Base-by-base conservation (phyloP, 2,888 invertebrate genomes). In the Cheilosia vernalis region DNA sequence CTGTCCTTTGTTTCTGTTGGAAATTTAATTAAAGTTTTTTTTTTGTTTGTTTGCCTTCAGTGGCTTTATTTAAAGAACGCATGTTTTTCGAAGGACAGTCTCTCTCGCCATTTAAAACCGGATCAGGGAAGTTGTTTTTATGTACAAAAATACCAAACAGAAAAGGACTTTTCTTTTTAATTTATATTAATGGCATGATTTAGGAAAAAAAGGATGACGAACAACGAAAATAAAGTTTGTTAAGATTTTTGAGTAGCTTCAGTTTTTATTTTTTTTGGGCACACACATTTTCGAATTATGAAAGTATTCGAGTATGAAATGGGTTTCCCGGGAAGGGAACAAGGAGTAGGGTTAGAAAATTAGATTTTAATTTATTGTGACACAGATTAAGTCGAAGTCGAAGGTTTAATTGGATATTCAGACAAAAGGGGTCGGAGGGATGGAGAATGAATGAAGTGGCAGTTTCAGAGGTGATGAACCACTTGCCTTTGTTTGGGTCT, bases 281-380 rank as follows among this genome's bases (percentile, higher is more conserved):
- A 15, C 44, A 15, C 5, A 55, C 40, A 37, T 33, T 81, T 67
- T 69, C 64, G 74, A 84, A 30, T 84, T 84, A 79, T 84, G 79
- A 79, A 84, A 58, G 73, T 69, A 44, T 73, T 66, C 72, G 33
- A 63, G 83, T 73, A 63, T 67, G 67, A 63, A 83, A 78, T 63
- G 56, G 83, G 56, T 70, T 60, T 33, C 37, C 47, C 37, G 15
- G n/a, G 40, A 13, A 5, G 2, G 67, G 15, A 53, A 33, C 30
- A 21, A 24, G 53, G 55, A 49, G 51, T 51, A 4, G 51, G 24
- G 51, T 24, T n/a, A 37, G 37, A 60, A 60, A 79, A 84, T 74
- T 79, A 74, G 79, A 74, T 74, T 74, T 84, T 84, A 79, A 84
- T 79, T 84, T 78, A 83, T 84, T 69, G 61, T 69, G 79, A 74